A percentile compares a stretch with the other conserved stretches of the same genome.
Conservation (phyloP, 2,797 vertebrate genomes). For the Stomatorhinus walkeri region DNA sequence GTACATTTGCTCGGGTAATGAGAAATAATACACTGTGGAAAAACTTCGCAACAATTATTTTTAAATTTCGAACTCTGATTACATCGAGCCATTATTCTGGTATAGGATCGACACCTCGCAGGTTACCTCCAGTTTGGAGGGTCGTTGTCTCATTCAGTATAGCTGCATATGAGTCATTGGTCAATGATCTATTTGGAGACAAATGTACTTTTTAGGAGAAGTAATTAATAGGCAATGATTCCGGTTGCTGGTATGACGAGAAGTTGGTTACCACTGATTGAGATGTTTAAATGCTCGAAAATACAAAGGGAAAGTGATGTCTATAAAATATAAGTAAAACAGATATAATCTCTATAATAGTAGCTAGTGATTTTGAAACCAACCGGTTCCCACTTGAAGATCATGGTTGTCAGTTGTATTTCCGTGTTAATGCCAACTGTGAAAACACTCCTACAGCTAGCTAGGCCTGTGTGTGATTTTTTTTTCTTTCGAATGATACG, state of each 20-base stretch:
- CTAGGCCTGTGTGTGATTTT: neutral
- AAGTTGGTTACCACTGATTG: neutral
- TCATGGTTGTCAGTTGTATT: neutral
- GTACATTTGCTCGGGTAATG: neutral
- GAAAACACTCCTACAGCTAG: neutral
- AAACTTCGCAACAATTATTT: neutral
- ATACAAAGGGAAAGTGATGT: neutral
- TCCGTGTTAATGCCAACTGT: neutral
- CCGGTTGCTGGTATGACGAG: neutral
- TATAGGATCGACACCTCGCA: neutral
- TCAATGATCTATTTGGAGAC: neutral
- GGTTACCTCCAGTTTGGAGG: neutral
- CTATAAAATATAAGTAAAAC: neutral
- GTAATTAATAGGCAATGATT: neutral
- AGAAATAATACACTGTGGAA: neutral
- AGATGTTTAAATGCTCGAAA: neutral
- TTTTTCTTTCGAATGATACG: neutral
- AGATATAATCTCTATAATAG: neutral
- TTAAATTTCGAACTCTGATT: neutral
- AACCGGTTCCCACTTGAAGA: neutral
- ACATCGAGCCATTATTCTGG: neutral
- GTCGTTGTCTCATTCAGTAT: neutral
- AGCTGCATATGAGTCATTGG: neutral
- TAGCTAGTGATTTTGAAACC: neutral
- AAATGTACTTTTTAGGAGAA: neutral